Percentiles rank a stretch among this genome's conserved stretches.
These are phyloP conservation scores for Tenthredo mesomela DNA, from an alignment of 2,888 invertebrate genomes.

Conservation along the genomic window DNA sequence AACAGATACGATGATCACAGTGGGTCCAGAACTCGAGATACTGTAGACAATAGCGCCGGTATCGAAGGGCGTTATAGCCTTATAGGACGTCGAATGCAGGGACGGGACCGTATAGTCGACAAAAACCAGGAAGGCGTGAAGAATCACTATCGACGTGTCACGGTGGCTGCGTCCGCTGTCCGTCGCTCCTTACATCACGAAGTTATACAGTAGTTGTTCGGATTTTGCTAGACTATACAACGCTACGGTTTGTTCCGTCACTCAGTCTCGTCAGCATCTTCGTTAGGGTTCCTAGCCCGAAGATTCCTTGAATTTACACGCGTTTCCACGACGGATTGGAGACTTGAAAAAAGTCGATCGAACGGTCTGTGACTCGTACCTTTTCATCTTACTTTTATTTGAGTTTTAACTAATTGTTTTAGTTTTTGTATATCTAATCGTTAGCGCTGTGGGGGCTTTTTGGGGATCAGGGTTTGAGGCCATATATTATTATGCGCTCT, in stretches of 20 bases:
- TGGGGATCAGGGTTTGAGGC: background rate
- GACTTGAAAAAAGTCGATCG: slow-evolving; percentile 14
- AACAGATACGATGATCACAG: slow-evolving; percentile 30
- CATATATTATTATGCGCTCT: slow-evolving; percentile 2
- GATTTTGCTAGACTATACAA: slow-evolving; percentile 38
- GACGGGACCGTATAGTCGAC: slow-evolving; percentile 52
- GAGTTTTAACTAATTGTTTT: slow-evolving; percentile 37
- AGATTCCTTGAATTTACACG: slow-evolving; percentile 34
- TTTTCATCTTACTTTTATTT: slow-evolving; percentile 28
- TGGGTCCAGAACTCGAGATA: background rate
- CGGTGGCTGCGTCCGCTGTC: slow-evolving; percentile 58
- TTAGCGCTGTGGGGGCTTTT: background rate
- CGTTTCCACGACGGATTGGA: slow-evolving; percentile 30
- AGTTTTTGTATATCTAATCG: slow-evolving; percentile 6
- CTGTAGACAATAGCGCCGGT: slow-evolving; percentile 30
- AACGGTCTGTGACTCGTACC: slow-evolving; percentile 30
- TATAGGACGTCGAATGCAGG: slow-evolving; percentile 38
- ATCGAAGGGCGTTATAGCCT: slow-evolving; percentile 29
- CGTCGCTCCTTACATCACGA: slow-evolving; percentile 49
- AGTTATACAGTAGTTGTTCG: slow-evolving; percentile 50
- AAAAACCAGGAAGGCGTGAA: slow-evolving; percentile 62
- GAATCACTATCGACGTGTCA: slow-evolving; percentile 62
- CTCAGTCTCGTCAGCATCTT: slow-evolving; percentile 29
- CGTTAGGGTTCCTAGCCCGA: slow-evolving; percentile 7
- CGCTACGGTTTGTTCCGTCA: slow-evolving; percentile 43